Base-by-base conservation (phyloP, 2,888 invertebrate genomes). In the Lasioglossum morio region DNA sequence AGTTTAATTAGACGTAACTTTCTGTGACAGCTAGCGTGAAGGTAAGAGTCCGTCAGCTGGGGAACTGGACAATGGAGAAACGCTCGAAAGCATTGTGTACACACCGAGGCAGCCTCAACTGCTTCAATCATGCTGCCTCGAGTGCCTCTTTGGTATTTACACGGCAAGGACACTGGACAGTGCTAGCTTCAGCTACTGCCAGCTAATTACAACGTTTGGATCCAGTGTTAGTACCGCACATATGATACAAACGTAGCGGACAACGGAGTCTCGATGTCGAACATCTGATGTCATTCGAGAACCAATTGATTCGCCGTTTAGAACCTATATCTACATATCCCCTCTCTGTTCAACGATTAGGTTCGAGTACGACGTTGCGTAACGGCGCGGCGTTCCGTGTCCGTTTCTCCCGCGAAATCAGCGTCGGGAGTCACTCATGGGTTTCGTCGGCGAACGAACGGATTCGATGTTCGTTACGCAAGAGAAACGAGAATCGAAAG, bases 271-370 rank as follows among this genome's bases (percentile, higher is more conserved):
- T 23, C 23, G 53, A 53, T 23, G 53, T 23, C 23, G n/a, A 57
- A n/a, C 57, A 57, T 57, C n/a, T 8, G 57, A 57, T 57, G n/a
- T n/a, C 57, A n/a, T 10, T 57, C 23, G n/a, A 57, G n/a, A n/a
- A 57, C n/a, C 57, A n/a, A 57, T 23, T 57, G 57, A 57, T 12
- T n/a, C 57, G 4, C 53, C 8, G 3, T 3, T 8, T n/a, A 10
- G 23, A 19, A 23, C 2, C 0, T 3, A 10, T n/a, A 23, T 27
- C 27, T 4, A 30, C 60, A 2, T 19, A 16, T 46, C 23, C 5
- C 27, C 27, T 34, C 30, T 63, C 30, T 12, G 23, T 23, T 37
- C 70, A 40, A 23, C 81, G 60, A 81, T 81, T 72, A 60, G 0
- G 27, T 53, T 40, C 57, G 57, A 23, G 57, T 57, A 23, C 57